Percentiles rank a stretch among this genome's conserved stretches.
Conservation (phyloP, 2,113 vertebrate species). For the Platichthys flesus region DNA sequence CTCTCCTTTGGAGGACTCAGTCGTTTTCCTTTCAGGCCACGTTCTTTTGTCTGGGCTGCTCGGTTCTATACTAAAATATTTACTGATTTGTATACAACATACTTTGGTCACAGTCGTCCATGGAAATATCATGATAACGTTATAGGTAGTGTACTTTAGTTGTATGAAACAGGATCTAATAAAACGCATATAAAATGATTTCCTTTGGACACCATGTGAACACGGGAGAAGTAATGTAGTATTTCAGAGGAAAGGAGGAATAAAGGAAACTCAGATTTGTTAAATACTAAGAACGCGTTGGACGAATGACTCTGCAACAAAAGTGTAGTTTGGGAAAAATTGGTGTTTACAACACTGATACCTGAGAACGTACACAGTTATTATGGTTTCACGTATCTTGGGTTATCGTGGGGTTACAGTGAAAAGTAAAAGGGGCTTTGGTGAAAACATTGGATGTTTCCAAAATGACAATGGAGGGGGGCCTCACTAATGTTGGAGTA, state of each 20-base stretch:
- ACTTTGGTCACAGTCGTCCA: slow-evolving; percentile 10
- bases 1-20: slow-evolving; percentile 16
- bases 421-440: background rate
- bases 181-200: background rate
- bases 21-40: background rate
- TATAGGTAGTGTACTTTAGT: background rate
- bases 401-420: too few species aligned
- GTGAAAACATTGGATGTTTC: background rate
- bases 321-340: background rate
- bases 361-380: too few species aligned
- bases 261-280: too few species aligned
- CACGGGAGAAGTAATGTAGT: background rate
- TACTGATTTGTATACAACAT: slow-evolving; percentile 1
- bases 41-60: background rate
- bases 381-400: too few species aligned
- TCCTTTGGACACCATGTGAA: background rate
- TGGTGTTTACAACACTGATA: background rate
- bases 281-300: too few species aligned
- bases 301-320: too few species aligned
- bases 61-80: background rate
- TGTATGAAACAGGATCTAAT: background rate
- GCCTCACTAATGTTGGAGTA: too few species aligned
- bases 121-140: background rate
- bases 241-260: background rate
- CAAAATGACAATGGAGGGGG: too few species aligned